Evolutionary conservation across 2,113 vertebrate genomes (phyloP).

Genomic region (Oreocharis arfaki): DNA sequence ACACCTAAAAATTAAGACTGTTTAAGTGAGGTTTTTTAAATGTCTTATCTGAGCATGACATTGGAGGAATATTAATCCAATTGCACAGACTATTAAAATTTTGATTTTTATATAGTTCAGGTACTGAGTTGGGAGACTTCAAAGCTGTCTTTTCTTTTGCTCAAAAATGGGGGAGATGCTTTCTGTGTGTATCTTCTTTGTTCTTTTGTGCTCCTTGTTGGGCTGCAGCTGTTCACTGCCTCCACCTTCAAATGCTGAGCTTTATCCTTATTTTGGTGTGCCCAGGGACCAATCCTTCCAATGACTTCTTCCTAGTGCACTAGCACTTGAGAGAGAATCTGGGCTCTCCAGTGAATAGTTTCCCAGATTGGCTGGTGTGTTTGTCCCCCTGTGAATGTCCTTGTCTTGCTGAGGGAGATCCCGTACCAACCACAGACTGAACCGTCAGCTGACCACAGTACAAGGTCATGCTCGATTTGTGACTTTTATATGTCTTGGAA

Average conservation of each 20-base stretch:
- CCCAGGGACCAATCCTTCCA: not conserved
- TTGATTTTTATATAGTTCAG: not conserved
- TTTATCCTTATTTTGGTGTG: not conserved
- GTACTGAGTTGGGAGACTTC: not conserved
- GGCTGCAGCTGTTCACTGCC: accelerated
- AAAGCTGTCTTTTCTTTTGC: not conserved
- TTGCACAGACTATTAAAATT: not conserved
- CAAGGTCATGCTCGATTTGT: accelerated
- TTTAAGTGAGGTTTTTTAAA: not conserved
- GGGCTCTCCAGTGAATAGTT: not conserved
- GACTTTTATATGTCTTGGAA: not conserved
- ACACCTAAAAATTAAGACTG: not conserved
- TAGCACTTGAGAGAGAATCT: not conserved
- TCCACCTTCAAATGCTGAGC: not conserved
- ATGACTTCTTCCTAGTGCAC: not conserved
- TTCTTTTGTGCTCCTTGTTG: not conserved
- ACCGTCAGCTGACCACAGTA: not conserved
- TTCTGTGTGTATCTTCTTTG: not conserved
- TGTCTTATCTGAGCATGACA: not conserved
- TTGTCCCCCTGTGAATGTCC: not conserved
- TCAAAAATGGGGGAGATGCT: not conserved
- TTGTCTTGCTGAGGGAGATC: not conserved
- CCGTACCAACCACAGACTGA: not conserved
- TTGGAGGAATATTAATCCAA: not conserved
- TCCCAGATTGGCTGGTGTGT: not conserved